Percentiles rank a stretch among this genome's conserved stretches.
phyloP scores from a whole-genome alignment of 2,797 vertebrate genomes.

The Alauda arvensis region DNA sequence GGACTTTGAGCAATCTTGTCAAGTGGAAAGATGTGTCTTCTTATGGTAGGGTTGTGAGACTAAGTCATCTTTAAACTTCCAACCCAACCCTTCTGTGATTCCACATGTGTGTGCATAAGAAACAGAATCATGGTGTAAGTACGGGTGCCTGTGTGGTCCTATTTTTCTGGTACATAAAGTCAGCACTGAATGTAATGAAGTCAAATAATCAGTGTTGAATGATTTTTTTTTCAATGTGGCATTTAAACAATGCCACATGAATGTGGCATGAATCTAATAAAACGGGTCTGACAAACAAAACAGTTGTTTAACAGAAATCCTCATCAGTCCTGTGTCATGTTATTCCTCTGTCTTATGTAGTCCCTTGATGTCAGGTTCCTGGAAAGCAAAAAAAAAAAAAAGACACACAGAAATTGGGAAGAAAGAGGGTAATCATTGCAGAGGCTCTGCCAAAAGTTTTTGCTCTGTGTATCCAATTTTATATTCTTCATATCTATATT shows the following conservation, averaged over 20 bases:
- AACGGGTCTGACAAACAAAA: neutral
- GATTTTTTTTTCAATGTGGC: neutral
- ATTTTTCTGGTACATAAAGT: neutral
- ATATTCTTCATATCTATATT: neutral
- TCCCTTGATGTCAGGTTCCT: neutral
- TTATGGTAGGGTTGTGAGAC: fast-evolving
- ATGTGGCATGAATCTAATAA: neutral
- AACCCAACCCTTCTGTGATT: neutral
- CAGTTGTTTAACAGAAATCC: neutral
- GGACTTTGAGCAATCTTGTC: neutral
- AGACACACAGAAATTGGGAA: neutral
- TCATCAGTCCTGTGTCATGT: neutral
- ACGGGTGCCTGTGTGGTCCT: neutral
- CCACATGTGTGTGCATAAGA: neutral
- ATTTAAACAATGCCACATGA: too few species aligned
- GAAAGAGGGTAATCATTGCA: neutral
- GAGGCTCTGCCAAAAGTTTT: neutral
- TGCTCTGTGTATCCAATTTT: neutral
- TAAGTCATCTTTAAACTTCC: neutral
- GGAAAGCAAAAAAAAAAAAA: constrained; percentile 13
- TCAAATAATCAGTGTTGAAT: neutral
- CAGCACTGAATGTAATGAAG: neutral
- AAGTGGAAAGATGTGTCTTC: neutral
- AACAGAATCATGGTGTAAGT: fast-evolving
- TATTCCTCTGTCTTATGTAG: neutral